Evolutionary conservation across 2,113 vertebrate species (phyloP), one percentile per base, ranked within the genome.

Genomic region (Dromaius novaehollandiae): DNA sequence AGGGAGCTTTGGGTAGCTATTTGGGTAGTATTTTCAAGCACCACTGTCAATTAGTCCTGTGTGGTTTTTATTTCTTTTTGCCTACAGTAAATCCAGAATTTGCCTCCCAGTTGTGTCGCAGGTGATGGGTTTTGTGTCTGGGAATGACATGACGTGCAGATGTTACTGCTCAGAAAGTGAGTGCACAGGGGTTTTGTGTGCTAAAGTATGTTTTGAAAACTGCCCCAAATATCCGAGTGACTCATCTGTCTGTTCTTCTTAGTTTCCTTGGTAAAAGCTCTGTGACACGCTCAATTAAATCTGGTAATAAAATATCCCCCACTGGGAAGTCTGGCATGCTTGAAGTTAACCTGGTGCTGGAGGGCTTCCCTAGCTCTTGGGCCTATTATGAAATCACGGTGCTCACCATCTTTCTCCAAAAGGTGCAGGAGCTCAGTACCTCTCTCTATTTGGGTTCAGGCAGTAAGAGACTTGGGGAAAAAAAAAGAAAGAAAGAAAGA

Each of bases 231-330:
- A 82, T 64, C 3, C 2, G 60, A 36, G 44, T 68, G 82, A 87
- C 85, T 93, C 69, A 91, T 88, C 58, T 89, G n/a, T 28, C 75
- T 61, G 38, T n/a, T 94, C 70, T 65, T 93, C 88, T 86, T 42
- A 24, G 36, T 88, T 94, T 95, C 86, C 91, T 92, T 73, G 87
- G 70, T 77, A 95, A 94, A 80, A 88, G 53, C 50, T 63, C 78
- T 77, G 55, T 94, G 75, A 74, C 66, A 89, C 19, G 61, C 44
- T 85, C 84, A 83, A 19, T 93, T 95, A 92, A 86, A 82, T 70
- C 75, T 61, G 42, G 6, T 86, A 86, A 77, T 86, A 85, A 89
- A 95, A 60, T 28, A 53, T 42, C 44, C 44, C 92, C 34, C 56
- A 34, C 25, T 71, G 88, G 80, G 88, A 73, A 64, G 17, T 56